These are phyloP conservation scores for Poecile montanus DNA, from an alignment of 2,797 vertebrate genomes.

Conservation along the genomic window DNA sequence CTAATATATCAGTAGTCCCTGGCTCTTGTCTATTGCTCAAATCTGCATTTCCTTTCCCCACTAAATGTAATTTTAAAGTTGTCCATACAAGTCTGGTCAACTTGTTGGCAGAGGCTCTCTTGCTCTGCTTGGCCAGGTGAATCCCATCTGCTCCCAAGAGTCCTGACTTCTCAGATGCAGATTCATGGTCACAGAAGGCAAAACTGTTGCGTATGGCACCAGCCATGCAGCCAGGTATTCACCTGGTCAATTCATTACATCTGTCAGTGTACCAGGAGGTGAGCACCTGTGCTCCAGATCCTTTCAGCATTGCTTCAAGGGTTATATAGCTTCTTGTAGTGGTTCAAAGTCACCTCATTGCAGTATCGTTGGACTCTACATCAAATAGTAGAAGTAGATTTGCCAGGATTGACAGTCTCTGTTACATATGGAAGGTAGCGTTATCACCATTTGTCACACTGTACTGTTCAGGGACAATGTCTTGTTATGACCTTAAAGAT, in stretches of 20 bases:
- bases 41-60: not conserved
- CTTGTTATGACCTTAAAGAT: not conserved
- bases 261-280: not conserved
- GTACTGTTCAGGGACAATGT: not conserved
- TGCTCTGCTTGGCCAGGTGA: not conserved
- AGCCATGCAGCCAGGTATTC: not conserved
- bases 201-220: not conserved
- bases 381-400: not conserved
- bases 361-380: not conserved
- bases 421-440: accelerated
- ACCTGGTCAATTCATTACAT: not conserved
- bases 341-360: not conserved
- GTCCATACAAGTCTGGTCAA: not conserved
- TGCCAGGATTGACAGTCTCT: not conserved
- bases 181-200: not conserved
- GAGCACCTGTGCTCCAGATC: not conserved
- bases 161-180: not conserved
- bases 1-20: not conserved
- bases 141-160: not conserved
- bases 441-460: not conserved
- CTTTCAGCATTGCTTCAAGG: not conserved
- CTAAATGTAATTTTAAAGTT: not conserved
- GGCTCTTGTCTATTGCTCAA: not conserved
- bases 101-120: not conserved
- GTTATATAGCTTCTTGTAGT: not conserved